phyloP scores from a whole-genome alignment of 2,797 vertebrate species.

The Enteromius afrohamiltoni region DNA sequence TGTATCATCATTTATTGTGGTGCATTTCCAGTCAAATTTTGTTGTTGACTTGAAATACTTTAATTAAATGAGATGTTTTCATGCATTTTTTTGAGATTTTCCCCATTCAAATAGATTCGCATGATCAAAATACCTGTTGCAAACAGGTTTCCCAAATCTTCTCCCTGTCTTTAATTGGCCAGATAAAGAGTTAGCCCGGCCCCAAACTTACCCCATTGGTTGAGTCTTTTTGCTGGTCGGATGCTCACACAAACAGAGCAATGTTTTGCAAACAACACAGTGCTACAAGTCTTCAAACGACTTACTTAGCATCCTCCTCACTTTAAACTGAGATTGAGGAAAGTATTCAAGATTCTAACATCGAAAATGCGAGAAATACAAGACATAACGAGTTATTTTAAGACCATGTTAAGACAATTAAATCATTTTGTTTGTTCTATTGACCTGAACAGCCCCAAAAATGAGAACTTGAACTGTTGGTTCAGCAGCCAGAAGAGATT shows the following conservation, averaged over 20 bases:
- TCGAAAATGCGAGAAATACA: not conserved
- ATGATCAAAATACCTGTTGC: not conserved
- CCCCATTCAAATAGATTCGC: not conserved
- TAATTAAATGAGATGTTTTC: not conserved
- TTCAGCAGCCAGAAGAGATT: conserved; percentile 52
- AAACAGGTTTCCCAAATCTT: not conserved
- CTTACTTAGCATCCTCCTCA: not conserved
- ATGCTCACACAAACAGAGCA: not conserved
- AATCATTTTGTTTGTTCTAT: conserved; percentile 26
- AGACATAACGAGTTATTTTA: not conserved
- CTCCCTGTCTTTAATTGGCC: not conserved
- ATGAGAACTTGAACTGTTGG: conserved; percentile 19
- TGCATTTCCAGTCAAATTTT: not conserved
- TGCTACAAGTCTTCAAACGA: not conserved
- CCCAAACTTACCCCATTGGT: not conserved
- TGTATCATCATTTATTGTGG: not conserved
- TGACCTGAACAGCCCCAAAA: conserved; percentile 17
- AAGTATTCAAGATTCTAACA: not conserved
- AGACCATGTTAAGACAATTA: not conserved
- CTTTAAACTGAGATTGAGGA: not conserved
- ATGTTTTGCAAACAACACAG: not conserved
- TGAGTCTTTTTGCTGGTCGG: not conserved
- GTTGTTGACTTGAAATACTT: not conserved
- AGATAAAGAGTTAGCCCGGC: not conserved
- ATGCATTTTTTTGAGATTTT: not conserved